phyloP scores from a whole-genome alignment of 2,888 invertebrate genomes.

The Acrobasis consociella region DNA sequence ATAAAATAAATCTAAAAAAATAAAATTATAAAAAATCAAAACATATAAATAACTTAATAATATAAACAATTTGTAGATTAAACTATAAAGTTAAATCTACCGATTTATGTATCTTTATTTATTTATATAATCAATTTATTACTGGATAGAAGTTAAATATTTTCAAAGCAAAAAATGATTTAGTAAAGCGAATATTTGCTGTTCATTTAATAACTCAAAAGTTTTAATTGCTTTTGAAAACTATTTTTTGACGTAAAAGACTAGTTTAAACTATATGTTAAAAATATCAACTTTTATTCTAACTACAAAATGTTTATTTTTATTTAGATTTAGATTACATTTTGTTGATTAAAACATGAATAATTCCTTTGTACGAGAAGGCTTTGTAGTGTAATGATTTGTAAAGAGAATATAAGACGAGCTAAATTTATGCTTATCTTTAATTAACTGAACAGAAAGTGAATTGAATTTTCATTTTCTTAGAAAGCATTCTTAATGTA shows the following conservation, averaged over 20 bases:
- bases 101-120: no score
- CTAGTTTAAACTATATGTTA: not conserved
- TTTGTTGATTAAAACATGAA: slow-evolving; percentile 3
- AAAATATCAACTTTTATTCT: not conserved
- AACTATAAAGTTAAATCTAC: no score
- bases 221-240: not conserved
- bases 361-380: slow-evolving; percentile 5
- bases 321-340: not conserved
- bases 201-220: not conserved
- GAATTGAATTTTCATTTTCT: slow-evolving; percentile 5
- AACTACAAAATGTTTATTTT: not conserved
- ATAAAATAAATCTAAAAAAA: no score
- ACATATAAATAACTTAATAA: no score
- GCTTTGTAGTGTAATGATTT: slow-evolving; percentile 7
- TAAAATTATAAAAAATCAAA: no score
- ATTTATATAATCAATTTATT: no score
- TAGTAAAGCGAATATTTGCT: not conserved
- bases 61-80: no score
- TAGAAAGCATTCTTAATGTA: not conserved
- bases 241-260: not conserved
- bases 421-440: slow-evolving; percentile 3
- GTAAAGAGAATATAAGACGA: slow-evolving; percentile 6
- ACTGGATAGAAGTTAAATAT: no score
- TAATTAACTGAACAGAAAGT: slow-evolving; percentile 8
- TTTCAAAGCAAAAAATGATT: not conserved